phyloP scores from a whole-genome alignment of 2,888 invertebrate genomes.

The Salticus scenicus region DNA sequence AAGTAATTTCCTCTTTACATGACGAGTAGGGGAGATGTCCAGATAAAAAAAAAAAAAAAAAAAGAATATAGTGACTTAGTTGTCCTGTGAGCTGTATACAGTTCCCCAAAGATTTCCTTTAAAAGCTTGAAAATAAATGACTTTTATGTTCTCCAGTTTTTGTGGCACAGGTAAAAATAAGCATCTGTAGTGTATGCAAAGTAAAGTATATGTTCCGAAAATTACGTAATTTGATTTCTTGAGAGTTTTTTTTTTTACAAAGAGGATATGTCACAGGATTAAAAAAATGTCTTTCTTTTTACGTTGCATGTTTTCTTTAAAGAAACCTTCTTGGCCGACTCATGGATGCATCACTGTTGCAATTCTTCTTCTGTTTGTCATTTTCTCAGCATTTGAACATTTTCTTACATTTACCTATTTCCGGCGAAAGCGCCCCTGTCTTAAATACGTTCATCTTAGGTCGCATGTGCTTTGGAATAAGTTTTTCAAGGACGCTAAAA shows the following conservation, averaged over 20 bases:
- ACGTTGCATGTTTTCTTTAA: not conserved
- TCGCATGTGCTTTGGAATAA: constrained; percentile 72
- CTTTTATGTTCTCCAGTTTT: not conserved
- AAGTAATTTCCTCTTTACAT: too few species aligned
- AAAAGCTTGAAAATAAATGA: too few species aligned
- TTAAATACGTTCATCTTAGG: constrained; percentile 72
- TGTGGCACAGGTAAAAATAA: not conserved
- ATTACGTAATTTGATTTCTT: not conserved
- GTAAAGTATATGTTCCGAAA: not conserved
- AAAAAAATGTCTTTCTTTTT: not conserved
- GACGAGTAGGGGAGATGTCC: too few species aligned
- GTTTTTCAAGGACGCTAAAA: constrained; percentile 72
- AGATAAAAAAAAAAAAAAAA: not conserved
- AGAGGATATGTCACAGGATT: not conserved
- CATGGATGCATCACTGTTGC: constrained; percentile 22
- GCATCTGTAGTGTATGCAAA: not conserved
- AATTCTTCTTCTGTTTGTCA: not conserved
- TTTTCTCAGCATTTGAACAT: constrained; percentile 71
- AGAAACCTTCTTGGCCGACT: constrained; percentile 52
- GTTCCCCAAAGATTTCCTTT: too few species aligned
- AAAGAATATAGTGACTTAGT: too few species aligned
- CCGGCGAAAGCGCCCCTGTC: constrained; percentile 71
- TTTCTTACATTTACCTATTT: constrained; percentile 72
- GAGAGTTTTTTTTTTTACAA: not conserved
- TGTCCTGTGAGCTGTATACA: too few species aligned